Conservation (phyloP, 1,140 invertebrate species). For the Tyrophagus putrescentiae region DNA sequence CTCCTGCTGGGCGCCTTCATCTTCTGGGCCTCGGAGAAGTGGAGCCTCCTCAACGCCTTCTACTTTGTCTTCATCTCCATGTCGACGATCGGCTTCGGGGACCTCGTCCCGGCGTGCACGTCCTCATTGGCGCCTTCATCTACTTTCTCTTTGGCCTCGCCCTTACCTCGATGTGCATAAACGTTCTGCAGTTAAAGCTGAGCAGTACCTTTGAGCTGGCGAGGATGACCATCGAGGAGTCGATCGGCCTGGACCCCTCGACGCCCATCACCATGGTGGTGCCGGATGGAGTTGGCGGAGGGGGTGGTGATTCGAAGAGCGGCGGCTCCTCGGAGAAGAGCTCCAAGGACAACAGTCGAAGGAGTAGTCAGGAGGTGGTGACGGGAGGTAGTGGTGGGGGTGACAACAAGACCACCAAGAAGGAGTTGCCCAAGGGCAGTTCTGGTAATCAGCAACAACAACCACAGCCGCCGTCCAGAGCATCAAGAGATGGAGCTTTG, state of each 20-base stretch:
- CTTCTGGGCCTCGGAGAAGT: conserved; percentile 62
- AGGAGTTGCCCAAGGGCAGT: no score
- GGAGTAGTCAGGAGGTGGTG: no score
- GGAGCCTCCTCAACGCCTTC: conserved; percentile 72
- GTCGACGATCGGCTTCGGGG: conserved; percentile 84
- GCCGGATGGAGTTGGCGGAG: no score
- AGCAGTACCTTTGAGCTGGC: conserved; percentile 66
- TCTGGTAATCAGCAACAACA: no score
- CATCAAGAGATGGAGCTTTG: no score
- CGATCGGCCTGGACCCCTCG: conserved; percentile 51
- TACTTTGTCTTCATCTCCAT: conserved; percentile 90
- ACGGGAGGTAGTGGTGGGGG: no score
- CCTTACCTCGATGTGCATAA: conserved; percentile 90
- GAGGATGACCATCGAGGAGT: conserved; percentile 63
- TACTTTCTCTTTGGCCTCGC: conserved; percentile 86
- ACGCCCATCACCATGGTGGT: conserved; percentile 1
- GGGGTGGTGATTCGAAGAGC: no score
- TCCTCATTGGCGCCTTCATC: conserved; percentile 78
- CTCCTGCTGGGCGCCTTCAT: conserved; percentile 64
- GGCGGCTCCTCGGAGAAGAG: no score
- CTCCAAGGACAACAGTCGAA: no score
- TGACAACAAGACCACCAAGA: no score
- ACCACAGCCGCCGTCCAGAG: no score
- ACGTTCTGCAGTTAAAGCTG: conserved; percentile 71
- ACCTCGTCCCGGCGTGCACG: conserved; percentile 71